Conservation (phyloP, 2,888 invertebrate genomes). For the Cinara cedri region DNA sequence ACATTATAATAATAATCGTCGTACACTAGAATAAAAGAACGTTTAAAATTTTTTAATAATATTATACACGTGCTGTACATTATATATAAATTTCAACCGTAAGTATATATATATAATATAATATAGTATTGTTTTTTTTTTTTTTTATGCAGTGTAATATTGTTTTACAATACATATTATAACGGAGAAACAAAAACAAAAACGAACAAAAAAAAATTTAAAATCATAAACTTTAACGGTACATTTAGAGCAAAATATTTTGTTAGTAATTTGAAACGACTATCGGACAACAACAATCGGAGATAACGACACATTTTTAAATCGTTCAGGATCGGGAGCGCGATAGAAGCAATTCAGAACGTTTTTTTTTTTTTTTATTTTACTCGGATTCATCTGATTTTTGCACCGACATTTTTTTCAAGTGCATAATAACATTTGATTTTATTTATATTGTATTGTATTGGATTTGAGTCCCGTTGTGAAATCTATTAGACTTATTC, state of each 20-base stretch:
- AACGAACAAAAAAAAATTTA: not conserved
- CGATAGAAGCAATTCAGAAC: too few relatives aligned
- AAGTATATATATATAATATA: not conserved
- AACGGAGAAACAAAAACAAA: not conserved
- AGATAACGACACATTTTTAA: too few relatives aligned
- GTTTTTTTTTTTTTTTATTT: too few relatives aligned
- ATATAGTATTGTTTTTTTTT: constrained; percentile 30
- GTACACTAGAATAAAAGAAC: constrained; percentile 41
- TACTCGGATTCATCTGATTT: too few relatives aligned
- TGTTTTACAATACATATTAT: constrained; percentile 31
- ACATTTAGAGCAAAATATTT: constrained; percentile 45
- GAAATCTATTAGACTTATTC: too few relatives aligned
- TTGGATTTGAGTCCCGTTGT: too few relatives aligned
- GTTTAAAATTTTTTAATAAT: constrained; percentile 44
- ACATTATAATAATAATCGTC: constrained; percentile 2
- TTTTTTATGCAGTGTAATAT: constrained; percentile 31
- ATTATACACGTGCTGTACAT: constrained; percentile 56
- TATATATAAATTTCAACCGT: constrained; percentile 24
- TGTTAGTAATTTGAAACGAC: not conserved
- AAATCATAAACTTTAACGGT: constrained; percentile 21
- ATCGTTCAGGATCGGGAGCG: too few relatives aligned
- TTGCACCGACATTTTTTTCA: too few relatives aligned
- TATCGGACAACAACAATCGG: too few relatives aligned
- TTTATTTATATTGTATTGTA: too few relatives aligned
- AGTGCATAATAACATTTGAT: too few relatives aligned